Evolutionary conservation across 2,113 vertebrate genomes (phyloP).

Genomic region (Chaenogobius annularis): DNA sequence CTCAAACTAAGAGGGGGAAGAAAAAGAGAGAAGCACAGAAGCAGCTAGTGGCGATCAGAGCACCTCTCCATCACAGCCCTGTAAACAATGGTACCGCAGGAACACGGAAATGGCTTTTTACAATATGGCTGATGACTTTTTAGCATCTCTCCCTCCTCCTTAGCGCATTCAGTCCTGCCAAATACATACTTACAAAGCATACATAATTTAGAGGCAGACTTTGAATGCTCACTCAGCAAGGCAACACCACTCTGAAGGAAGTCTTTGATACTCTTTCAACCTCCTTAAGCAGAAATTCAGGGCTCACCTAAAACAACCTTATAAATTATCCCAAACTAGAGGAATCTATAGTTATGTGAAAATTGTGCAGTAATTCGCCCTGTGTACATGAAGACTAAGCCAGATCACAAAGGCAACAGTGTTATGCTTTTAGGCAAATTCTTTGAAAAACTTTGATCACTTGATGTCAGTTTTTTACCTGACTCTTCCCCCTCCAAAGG

Average conservation of each 20-base stretch:
- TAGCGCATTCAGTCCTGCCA: constrained; percentile 61
- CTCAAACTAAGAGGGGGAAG: constrained; percentile 75
- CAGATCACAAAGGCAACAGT: neutral
- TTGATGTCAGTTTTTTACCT: constrained; percentile 25
- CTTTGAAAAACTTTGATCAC: neutral
- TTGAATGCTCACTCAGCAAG: constrained; percentile 62
- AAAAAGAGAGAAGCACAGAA: constrained; percentile 55
- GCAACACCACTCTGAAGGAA: constrained; percentile 41
- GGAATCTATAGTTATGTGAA: neutral
- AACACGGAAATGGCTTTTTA: constrained; percentile 69
- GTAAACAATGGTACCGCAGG: constrained; percentile 76
- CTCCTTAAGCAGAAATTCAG: constrained; percentile 28
- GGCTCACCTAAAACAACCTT: neutral
- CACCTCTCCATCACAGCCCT: constrained; percentile 82
- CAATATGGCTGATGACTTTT: constrained; percentile 70
- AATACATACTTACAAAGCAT: constrained; percentile 72
- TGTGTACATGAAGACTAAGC: neutral
- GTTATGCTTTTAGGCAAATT: neutral
- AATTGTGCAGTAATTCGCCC: neutral
- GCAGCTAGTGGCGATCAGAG: constrained; percentile 80
- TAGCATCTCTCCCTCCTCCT: constrained; percentile 43
- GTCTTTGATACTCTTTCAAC: constrained; percentile 43
- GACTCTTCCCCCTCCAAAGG: constrained; percentile 36
- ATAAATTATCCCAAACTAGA: constrained; percentile 4
- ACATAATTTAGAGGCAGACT: constrained; percentile 67